A percentile compares a stretch with the other conserved stretches of the same genome.
Conservation (phyloP, 1,140 invertebrate genomes). For the Brachionus calyciflorus region DNA sequence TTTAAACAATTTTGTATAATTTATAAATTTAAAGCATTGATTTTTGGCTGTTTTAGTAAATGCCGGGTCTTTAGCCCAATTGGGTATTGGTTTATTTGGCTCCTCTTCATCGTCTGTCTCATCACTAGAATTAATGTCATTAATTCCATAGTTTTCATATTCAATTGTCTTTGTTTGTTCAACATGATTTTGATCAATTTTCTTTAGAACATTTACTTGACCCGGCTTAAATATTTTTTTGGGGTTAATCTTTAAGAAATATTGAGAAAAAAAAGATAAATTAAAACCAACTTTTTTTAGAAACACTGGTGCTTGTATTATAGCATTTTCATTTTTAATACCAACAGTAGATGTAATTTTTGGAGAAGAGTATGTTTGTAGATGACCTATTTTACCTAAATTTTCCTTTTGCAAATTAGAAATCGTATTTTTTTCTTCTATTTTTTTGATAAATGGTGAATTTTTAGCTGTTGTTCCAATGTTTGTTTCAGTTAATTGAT, state of each 20-base stretch:
- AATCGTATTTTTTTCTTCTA: neutral
- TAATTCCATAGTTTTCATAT: conserved; percentile 22
- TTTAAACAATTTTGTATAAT: conserved; percentile 38
- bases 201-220: neutral
- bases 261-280: neutral
- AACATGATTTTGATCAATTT: neutral
- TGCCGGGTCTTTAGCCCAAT: conserved; percentile 10
- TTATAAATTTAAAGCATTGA: conserved; percentile 24
- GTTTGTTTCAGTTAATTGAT: neutral
- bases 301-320: too few species aligned
- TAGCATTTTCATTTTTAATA: neutral
- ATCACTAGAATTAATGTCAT: conserved; percentile 15
- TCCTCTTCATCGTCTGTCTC: conserved; percentile 41
- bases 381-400: too few species aligned
- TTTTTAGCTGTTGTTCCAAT: conserved; percentile 6
- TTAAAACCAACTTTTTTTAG: too few species aligned
- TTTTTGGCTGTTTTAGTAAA: neutral
- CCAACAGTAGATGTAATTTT: neutral
- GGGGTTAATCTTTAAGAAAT: too few species aligned
- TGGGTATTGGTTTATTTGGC: conserved; percentile 28
- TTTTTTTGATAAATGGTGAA: conserved; percentile 11
- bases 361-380: too few species aligned
- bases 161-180: neutral
- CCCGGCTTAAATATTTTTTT: too few species aligned
- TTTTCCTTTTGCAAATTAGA: neutral